Base-by-base conservation (phyloP, 2,888 invertebrate genomes). In the Nephrocerus scutellatus region DNA sequence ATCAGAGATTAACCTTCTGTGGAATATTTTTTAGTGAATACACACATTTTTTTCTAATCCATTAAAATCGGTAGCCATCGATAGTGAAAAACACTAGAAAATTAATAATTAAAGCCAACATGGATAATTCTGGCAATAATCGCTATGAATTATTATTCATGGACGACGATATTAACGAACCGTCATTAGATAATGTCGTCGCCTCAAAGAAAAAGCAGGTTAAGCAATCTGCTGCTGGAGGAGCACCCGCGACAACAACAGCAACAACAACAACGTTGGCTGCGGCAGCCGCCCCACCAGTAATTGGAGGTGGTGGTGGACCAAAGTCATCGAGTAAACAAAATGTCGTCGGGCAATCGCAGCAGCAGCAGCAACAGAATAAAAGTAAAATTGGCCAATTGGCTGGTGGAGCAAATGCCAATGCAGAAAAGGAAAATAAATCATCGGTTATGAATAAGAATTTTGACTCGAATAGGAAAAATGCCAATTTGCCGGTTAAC, bases 81-180 rank as follows among this genome's bases (percentile, higher is more conserved):
- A n/a, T n/a, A n/a, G n/a, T n/a, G n/a, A 46, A 41, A 43, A 41
- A 32, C 34, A 36, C 35, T 36, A 31, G 41, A 46, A 39, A 53
- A 46, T 32, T 34, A n/a, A 30, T 38, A 44, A 36, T 50, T 47
- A 40, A 36, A 42, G 15, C 39, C 25, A 59, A 49, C 44, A 67
- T 67, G 67, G 67, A 67, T 56, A 62, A 60, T 54, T 55, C 64
- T 56, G 68, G 65, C 52, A 65, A 64, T 52, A 67, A 67, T 62
- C 67, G 66, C 55, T 67, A 67, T 60, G 66, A 67, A 57, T 62
- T 67, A 50, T 63, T 67, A 61, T 67, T 62, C 62, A 66, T 67
- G 64, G 66, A 67, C 59, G 66, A 67, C 53, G 66, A 67, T 57
- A 41, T 37, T 13, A 57, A 62, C 54, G 60, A 60, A 55, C 66